A percentile compares a stretch with the other conserved stretches of the same genome.
Conservation (phyloP, 2,113 vertebrate species). For the Poeciliopsis prolifica region DNA sequence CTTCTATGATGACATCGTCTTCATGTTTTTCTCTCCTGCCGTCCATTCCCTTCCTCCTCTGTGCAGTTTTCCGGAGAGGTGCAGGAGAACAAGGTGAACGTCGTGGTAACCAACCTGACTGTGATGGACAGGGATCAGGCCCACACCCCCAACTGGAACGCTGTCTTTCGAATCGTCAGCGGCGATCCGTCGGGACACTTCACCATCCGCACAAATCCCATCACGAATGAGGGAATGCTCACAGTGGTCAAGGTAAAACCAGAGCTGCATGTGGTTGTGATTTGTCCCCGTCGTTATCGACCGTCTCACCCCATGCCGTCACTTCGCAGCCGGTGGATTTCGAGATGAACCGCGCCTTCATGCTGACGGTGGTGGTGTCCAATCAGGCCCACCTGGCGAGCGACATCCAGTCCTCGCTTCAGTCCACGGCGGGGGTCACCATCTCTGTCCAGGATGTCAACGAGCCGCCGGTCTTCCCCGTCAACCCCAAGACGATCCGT, state of each 20-base stretch:
- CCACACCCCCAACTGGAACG: constrained; percentile 96
- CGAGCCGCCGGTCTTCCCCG: constrained; percentile 91
- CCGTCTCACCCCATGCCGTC: constrained; percentile 28
- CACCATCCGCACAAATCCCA: constrained; percentile 89
- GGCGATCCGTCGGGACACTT: constrained; percentile 95
- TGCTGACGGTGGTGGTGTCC: constrained; percentile 95
- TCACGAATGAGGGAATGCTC: constrained; percentile 96
- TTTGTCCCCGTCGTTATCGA: not conserved
- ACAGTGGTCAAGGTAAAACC: constrained; percentile 91
- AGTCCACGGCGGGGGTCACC: constrained; percentile 95
- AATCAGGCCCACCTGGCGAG: constrained; percentile 96
- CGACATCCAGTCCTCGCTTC: constrained; percentile 95
- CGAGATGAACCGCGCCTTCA: constrained; percentile 95
- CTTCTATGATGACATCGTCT: constrained; percentile 11
- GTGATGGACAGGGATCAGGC: constrained; percentile 95
- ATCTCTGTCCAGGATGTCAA: constrained; percentile 94
- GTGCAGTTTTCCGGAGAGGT: constrained; percentile 92
- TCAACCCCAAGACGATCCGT: constrained; percentile 91
- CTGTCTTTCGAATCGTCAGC: constrained; percentile 92
- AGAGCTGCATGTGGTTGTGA: not conserved
- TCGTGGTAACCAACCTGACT: constrained; percentile 92
- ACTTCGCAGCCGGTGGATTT: constrained; percentile 90
- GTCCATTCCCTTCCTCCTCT: not conserved
- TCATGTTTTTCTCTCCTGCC: constrained; percentile 26
- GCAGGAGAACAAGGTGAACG: constrained; percentile 91